phyloP scores from a whole-genome alignment of 1,140 invertebrate genomes.

The Drosophila setifemur region DNA sequence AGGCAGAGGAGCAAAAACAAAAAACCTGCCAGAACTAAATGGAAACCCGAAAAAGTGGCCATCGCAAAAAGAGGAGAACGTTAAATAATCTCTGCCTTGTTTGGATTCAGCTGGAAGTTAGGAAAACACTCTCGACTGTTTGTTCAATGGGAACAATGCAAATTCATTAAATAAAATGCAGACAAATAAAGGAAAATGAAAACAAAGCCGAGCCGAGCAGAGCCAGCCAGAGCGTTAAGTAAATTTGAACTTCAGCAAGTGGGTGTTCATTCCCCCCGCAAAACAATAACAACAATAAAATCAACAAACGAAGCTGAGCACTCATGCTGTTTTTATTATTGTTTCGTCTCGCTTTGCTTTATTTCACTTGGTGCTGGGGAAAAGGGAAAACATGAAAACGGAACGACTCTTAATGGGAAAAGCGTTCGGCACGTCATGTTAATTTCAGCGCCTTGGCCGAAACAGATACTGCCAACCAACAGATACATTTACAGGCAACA shows the following conservation, averaged over 20 bases:
- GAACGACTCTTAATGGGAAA: conserved; percentile 35
- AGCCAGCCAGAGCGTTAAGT: conserved; percentile 28
- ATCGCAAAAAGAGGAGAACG: not conserved
- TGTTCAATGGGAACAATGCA: conserved; percentile 28
- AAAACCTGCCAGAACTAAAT: not conserved
- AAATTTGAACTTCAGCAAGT: conserved; percentile 31
- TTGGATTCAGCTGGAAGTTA: conserved; percentile 21
- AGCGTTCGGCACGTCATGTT: conserved; percentile 17
- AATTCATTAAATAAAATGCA: conserved; percentile 40
- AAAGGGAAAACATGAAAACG: conserved; percentile 20
- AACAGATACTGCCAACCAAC: not conserved
- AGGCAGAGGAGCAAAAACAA: not conserved
- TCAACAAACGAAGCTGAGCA: conserved; percentile 8
- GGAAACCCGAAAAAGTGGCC: not conserved
- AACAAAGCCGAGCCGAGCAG: conserved; percentile 30
- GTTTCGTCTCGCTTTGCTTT: not conserved
- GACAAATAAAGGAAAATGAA: conserved; percentile 29
- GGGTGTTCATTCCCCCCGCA: not conserved
- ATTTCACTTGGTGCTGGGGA: not conserved
- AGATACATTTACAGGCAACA: conserved; percentile 7
- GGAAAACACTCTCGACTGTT: conserved; percentile 12
- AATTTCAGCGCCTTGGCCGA: conserved; percentile 3
- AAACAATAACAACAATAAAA: conserved; percentile 39
- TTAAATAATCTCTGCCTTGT: conserved; percentile 10
- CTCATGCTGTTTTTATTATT: conserved; percentile 25